Base-by-base conservation (phyloP, 2,797 vertebrate species). In the Leptodactylus fallax region DNA sequence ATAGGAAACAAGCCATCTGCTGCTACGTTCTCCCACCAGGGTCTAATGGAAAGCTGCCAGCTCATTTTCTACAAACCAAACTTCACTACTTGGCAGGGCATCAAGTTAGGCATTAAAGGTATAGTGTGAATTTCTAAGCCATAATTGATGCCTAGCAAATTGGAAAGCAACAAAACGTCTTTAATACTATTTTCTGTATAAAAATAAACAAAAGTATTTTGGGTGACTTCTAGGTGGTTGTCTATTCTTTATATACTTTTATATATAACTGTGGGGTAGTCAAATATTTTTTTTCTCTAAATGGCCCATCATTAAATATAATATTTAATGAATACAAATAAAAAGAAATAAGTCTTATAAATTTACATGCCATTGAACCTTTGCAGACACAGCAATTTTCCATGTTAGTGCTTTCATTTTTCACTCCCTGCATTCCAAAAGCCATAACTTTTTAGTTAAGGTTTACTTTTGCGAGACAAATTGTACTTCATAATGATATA, bases 1-100 rank as follows among this genome's bases (percentile, higher is more conserved):
- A 82, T 79, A 87, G 85, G 85, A 89, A 87, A 89, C 71, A 71
- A 83, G 80, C 88, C 88, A 86, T 89, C 88, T 89, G 88, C 88
- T 86, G 72, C 84, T 86, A 89, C 23, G n/a, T 51, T 86, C 80
- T 87, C 85, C 74, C 85, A 89, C 85, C 85, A 86, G 85, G 74
- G 72, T 61, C 58, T 25, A 47, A 36, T 86, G 88, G 85, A 87
- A 89, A 79, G 27, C 85, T 83, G 88, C 88, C 88, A 89, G 63
- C 87, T 86, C 87, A 81, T 89, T 85, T 85, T 78, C 84, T 71
- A 65, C 88, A 83, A 71, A 79, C 79, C 71, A 69, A 77, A 89
- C 79, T 85, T 81, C 77, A 80, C 9, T 7, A 67, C 67, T 72
- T 89, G 88, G 88, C 84, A 89, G 16, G 17, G 81, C 49, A 63